phyloP scores from a whole-genome alignment of 2,113 vertebrate genomes.

The Dendrocopos noguchii region DNA sequence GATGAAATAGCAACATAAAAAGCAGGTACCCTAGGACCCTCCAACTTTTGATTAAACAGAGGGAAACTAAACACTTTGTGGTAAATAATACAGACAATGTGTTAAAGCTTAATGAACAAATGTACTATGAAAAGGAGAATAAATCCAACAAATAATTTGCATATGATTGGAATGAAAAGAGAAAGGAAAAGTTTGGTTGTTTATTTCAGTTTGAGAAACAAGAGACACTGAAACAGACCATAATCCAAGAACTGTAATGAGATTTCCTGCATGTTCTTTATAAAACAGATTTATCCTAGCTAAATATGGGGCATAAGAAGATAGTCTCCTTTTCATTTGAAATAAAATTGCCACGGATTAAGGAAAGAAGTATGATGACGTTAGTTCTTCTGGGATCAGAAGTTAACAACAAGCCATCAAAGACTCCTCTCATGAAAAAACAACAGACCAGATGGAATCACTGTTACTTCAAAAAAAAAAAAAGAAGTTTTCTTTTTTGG shows the following conservation, averaged over 20 bases:
- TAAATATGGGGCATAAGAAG: conserved; percentile 63
- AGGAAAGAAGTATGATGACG: conserved; percentile 35
- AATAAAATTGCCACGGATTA: conserved; percentile 42
- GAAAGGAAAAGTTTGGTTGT: not conserved
- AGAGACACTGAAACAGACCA: not conserved
- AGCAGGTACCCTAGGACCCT: conserved; percentile 61
- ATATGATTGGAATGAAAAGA: conserved; percentile 15
- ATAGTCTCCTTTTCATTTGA: not conserved
- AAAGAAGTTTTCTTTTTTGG: not conserved
- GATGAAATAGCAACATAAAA: conserved; percentile 70
- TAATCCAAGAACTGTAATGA: conserved; percentile 23
- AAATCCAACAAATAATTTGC: conserved; percentile 54
- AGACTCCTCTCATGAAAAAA: not conserved
- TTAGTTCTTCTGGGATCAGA: conserved; percentile 33
- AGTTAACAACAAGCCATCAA: conserved; percentile 18
- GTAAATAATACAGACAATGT: conserved; percentile 55
- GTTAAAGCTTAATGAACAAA: conserved; percentile 68
- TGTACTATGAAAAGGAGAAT: conserved; percentile 53
- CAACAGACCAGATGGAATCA: not conserved
- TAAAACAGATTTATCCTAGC: not conserved
- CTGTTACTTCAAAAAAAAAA: conserved; percentile 27
- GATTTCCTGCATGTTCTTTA: conserved; percentile 27
- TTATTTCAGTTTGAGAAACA: not conserved
- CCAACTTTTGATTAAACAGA: conserved; percentile 69
- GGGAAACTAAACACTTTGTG: conserved; percentile 51